Percentiles rank a stretch among this genome's conserved stretches.
phyloP scores from a whole-genome alignment of 2,888 invertebrate genomes.

The Alsophila aescularia region DNA sequence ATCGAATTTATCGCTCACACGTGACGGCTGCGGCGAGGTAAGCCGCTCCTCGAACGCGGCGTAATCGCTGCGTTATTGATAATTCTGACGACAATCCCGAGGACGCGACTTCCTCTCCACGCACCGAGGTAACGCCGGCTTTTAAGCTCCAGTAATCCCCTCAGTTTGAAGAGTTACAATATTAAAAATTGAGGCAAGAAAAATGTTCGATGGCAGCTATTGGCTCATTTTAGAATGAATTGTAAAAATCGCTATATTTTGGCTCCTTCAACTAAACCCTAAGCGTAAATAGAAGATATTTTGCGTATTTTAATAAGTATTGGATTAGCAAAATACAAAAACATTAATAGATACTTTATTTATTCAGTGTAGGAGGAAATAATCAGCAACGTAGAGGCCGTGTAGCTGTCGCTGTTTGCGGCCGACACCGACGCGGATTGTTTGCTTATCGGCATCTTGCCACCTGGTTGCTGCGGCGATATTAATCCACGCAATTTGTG shows the following conservation, averaged over 20 bases:
- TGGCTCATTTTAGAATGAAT: conserved; percentile 6
- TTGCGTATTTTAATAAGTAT: neutral
- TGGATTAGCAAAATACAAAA: neutral
- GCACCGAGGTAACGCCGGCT: neutral
- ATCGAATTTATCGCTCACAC: conserved; percentile 9
- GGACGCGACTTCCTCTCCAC: conserved; percentile 7
- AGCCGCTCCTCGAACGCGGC: conserved; percentile 2
- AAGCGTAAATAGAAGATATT: neutral
- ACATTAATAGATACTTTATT: neutral
- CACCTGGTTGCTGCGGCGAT: neutral
- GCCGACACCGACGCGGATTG: neutral
- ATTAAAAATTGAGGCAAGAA: conserved; percentile 12
- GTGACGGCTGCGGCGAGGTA: conserved; percentile 4
- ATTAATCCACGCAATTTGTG: conserved; percentile 2
- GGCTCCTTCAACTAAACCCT: neutral
- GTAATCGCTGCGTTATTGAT: conserved; percentile 47
- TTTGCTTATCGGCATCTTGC: conserved; percentile 1
- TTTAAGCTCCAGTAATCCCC: conserved; percentile 20
- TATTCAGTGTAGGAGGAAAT: neutral
- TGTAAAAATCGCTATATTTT: conserved; percentile 2
- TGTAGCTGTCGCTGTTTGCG: neutral
- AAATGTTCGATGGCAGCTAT: conserved; percentile 1
- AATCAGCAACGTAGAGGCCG: neutral
- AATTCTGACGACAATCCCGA: conserved; percentile 27
- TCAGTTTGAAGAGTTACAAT: neutral